phyloP scores from a whole-genome alignment of 35 echinoderm and acorn worm genomes.

The Heliocidaris tuberculata region DNA sequence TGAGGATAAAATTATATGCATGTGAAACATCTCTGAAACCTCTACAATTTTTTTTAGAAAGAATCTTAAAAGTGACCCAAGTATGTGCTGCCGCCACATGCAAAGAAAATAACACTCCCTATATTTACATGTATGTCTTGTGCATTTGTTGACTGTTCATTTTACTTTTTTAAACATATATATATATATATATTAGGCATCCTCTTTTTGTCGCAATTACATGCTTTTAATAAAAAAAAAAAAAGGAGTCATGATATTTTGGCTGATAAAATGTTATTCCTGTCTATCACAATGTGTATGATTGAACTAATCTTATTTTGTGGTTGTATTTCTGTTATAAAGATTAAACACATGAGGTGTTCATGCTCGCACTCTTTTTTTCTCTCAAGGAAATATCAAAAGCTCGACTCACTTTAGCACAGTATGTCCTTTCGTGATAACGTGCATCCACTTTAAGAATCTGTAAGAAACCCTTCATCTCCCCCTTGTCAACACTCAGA shows the following conservation, averaged over 20 bases:
- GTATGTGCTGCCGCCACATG: constrained; percentile 4
- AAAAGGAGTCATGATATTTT: constrained; percentile 35
- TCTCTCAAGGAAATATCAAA: neutral
- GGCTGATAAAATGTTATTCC: constrained; percentile 6
- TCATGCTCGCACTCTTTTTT: neutral
- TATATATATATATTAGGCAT: neutral
- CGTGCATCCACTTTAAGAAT: neutral
- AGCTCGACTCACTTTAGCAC: neutral
- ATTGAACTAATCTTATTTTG: no score
- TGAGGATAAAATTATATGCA: neutral
- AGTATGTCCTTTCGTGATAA: neutral
- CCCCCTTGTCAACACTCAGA: neutral
- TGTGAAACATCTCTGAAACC: neutral
- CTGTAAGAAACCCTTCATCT: neutral
- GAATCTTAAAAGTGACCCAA: neutral
- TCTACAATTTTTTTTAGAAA: neutral
- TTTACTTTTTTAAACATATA: neutral
- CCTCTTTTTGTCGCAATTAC: constrained; percentile 6
- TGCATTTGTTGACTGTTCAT: neutral
- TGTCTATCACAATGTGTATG: neutral
- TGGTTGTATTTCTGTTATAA: neutral
- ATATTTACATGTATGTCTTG: neutral
- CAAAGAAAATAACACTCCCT: neutral
- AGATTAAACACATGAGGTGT: neutral
- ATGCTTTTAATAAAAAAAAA: constrained; percentile 36